Base-by-base conservation (phyloP, 1,140 invertebrate species). In the Drosophila micromelanica region DNA sequence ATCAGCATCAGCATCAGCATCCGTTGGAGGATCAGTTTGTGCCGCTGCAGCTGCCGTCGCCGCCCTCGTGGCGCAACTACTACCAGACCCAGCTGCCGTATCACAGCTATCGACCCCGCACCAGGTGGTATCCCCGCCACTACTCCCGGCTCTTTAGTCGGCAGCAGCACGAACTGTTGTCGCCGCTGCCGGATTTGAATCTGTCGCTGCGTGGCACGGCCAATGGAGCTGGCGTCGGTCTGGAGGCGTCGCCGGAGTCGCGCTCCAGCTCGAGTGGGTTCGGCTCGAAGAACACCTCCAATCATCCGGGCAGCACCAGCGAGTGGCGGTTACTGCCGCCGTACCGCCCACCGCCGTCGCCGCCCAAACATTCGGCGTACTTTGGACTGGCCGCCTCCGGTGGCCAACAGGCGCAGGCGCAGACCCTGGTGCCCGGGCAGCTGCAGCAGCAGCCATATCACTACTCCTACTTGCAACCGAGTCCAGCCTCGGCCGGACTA, bases 221-320 rank as follows among this genome's bases (percentile, higher is more conserved):
- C 2, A 55, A 54, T 27, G 73, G 63, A 6, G 63, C 69, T 30
- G 62, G 63, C 11, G 65, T 61, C 0, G 87, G 81, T 0, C 63
- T 94, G 11, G 96, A 97, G 86, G 95, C 96, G 0, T 97, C 96
- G 2, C 96, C 96, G 0, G 97, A 98, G 92, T 97, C 96, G 77
- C 93, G 96, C n/a, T 96, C 96, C 17, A 97, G 96, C 87, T 96
- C 96, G 4, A 97, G 96, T 89, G 97, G 97, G 0, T 97, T 98
- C 80, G 97, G 97, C 13, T 98, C 97, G 79, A 97, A 97, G 90
- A 98, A 98, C 92, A 98, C 96, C n/a, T 97, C 96, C 94, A 91
- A 96, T 94, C 92, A 97, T 94, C 93, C 94, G 11, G 96, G 95
- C 68, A 96, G 94, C 54, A 94, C 95, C 46, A 95, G 94, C 42